A percentile compares a stretch with the other conserved stretches of the same genome.
These are phyloP conservation scores for Myrmecophaga tridactyla DNA, from an alignment of 2,113 vertebrate species.

Conservation along the genomic window DNA sequence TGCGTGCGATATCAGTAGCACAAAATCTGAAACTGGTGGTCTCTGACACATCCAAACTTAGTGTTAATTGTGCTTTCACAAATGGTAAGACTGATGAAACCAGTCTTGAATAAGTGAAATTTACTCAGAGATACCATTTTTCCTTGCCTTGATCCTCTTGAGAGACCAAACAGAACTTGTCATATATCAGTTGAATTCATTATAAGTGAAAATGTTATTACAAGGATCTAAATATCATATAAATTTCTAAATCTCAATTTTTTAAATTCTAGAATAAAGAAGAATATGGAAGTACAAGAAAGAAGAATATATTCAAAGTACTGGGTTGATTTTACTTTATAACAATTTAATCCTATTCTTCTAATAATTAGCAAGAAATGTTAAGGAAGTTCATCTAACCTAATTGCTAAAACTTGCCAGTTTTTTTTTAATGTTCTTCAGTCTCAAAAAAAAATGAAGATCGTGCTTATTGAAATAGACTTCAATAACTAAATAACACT, in stretches of 20 bases:
- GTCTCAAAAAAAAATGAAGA: neutral
- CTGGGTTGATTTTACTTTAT: neutral
- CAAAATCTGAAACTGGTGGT: neutral
- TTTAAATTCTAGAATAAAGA: conserved; percentile 31
- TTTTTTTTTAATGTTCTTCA: neutral
- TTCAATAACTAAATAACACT: neutral
- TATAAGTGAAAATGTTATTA: neutral
- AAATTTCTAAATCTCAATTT: conserved; percentile 18
- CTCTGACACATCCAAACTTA: no score
- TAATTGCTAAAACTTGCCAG: neutral
- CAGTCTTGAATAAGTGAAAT: neutral
- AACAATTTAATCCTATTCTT: neutral
- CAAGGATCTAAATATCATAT: neutral
- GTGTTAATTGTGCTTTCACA: neutral
- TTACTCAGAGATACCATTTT: neutral
- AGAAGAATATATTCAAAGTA: neutral
- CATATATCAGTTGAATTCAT: neutral
- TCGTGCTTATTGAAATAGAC: neutral
- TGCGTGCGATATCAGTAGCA: neutral
- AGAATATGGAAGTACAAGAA: neutral
- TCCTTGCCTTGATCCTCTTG: neutral
- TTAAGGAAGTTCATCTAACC: neutral
- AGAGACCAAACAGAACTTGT: neutral
- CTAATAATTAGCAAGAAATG: neutral
- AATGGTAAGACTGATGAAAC: neutral